These are phyloP conservation scores for Gari tellinella DNA, from an alignment of 2,888 invertebrate genomes.

Conservation along the genomic window DNA sequence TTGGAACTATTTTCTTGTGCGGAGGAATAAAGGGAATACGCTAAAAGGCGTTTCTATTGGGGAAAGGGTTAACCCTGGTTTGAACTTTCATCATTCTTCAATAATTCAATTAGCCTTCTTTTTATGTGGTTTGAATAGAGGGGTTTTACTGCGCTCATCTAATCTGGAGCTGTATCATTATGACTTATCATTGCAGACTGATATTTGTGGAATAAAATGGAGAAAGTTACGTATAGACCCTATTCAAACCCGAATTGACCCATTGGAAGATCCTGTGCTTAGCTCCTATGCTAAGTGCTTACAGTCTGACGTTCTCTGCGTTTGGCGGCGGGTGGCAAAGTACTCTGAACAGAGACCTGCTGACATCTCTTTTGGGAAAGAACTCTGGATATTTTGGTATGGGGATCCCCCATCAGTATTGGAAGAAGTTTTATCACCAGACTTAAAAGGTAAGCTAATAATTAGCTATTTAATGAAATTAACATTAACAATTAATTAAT, in stretches of 20 bases:
- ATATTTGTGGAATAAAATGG: conserved; percentile 99
- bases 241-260: conserved; percentile 68
- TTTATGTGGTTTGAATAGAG: no score
- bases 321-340: conserved; percentile 94
- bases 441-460: conserved; percentile 92
- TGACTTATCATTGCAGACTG: conserved; percentile 91
- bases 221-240: conserved; percentile 87
- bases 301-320: conserved; percentile 96
- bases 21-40: no score
- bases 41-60: no score
- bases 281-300: conserved; percentile 85
- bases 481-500: no score
- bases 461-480: no score
- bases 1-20: no score
- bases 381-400: conserved; percentile 99
- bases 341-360: conserved; percentile 68
- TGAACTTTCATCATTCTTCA: no score
- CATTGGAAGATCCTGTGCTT: conserved; percentile 84
- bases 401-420: conserved; percentile 88
- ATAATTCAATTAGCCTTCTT: no score
- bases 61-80: no score
- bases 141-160: no score
- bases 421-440: conserved; percentile 87
- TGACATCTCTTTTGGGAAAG: conserved; percentile 87
- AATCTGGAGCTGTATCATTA: background rate